Percentiles rank a stretch among this genome's conserved stretches.
These are phyloP conservation scores for Chiridota heheva DNA, from an alignment of 35 echinoderm and acorn worm genomes.

Conservation along the genomic window DNA sequence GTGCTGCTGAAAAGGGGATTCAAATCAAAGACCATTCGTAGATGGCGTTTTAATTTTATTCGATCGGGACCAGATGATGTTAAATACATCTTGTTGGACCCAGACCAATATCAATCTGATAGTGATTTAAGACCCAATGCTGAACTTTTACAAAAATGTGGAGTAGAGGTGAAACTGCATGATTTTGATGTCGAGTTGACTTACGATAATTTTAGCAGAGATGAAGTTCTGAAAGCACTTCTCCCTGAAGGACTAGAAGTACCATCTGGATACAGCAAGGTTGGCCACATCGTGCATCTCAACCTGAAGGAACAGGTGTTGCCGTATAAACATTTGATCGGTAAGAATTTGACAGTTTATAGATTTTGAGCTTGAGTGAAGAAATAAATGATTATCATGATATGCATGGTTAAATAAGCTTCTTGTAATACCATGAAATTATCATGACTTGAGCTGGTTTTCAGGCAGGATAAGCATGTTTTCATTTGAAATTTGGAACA, in stretches of 20 bases:
- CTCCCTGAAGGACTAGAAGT: conserved; percentile 61
- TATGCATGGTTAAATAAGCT: background rate
- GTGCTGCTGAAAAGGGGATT: background rate
- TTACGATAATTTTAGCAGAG: conserved; percentile 65
- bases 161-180: conserved; percentile 45
- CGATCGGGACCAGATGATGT: background rate
- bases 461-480: too few species aligned
- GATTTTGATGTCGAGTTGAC: conserved; percentile 66
- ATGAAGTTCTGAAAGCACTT: conserved; percentile 70
- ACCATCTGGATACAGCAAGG: conserved; percentile 74
- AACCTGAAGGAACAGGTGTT: conserved; percentile 78
- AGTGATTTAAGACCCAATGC: too few species aligned
- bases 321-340: conserved; percentile 82
- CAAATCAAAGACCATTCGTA: conserved; percentile 1
- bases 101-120: too few species aligned
- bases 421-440: too few species aligned
- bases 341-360: too few species aligned
- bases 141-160: conserved; percentile 37
- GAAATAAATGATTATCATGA: background rate
- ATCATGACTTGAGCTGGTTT: too few species aligned
- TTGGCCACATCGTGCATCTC: conserved; percentile 90
- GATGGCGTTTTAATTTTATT: conserved; percentile 37
- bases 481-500: too few species aligned
- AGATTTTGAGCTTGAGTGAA: too few species aligned
- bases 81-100: conserved; percentile 62